Conservation (phyloP, 2,888 invertebrate species). For the Salpingus planirostris region DNA sequence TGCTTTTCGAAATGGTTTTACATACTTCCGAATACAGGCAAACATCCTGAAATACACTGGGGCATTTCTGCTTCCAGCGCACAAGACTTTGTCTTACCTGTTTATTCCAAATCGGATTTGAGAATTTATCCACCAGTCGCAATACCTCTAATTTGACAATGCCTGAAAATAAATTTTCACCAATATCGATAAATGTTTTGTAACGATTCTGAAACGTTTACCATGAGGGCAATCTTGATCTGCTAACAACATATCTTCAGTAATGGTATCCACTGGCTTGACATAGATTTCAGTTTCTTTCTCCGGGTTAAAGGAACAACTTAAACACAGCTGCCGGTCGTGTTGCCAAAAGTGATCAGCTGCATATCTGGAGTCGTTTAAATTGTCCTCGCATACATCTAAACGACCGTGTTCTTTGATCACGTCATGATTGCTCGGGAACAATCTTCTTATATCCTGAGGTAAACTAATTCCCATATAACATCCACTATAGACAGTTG, state of each 20-base stretch:
- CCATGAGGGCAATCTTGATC: not conserved
- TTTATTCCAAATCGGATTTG: slow-evolving; percentile 71
- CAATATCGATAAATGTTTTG: not conserved
- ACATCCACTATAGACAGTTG: no score
- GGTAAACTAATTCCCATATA: slow-evolving; percentile 73
- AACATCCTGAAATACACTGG: slow-evolving; percentile 68
- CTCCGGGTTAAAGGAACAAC: not conserved
- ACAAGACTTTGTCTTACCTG: slow-evolving; percentile 76
- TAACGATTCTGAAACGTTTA: not conserved
- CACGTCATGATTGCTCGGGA: slow-evolving; percentile 37
- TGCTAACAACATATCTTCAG: not conserved
- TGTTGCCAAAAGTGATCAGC: not conserved
- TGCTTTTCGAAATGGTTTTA: slow-evolving; percentile 65
- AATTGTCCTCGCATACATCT: not conserved
- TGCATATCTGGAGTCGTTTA: not conserved
- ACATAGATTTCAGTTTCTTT: not conserved
- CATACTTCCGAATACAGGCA: slow-evolving; percentile 92
- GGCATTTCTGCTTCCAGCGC: slow-evolving; percentile 62
- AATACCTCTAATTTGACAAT: slow-evolving; percentile 48
- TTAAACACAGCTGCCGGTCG: not conserved
- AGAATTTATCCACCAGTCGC: slow-evolving; percentile 62
- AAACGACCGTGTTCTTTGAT: not conserved
- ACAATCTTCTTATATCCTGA: slow-evolving; percentile 55
- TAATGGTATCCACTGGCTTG: not conserved
- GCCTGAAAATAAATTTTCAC: slow-evolving; percentile 11